Evolutionary conservation across 2,888 invertebrate species (phyloP), one percentile per base, ranked within the genome.

Genomic region (Xanthia icteritia): DNA sequence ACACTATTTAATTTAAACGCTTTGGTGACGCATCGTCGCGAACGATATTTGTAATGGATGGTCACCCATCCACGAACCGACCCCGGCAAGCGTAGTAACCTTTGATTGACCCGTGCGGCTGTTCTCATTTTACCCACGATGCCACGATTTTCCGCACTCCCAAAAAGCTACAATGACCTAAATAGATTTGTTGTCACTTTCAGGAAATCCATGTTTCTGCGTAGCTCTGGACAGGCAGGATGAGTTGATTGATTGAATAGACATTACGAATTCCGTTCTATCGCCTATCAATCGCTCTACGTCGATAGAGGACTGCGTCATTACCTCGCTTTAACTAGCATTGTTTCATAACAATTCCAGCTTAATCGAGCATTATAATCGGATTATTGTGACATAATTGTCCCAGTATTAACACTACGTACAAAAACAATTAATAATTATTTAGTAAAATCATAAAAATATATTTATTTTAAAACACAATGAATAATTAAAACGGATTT

Each of bases 191-290:
- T 45, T 48, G 31, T 69, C 64, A 60, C 36, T 60, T 82, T 31
- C 39, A 42, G 36, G 70, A 77, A 70, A 70, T 82, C 66, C 27
- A 11, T 58, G 39, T 77, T 58, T 42, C 61, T 83, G 45, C 42
- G 67, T 67, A 71, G 42, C 45, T 27, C 39, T 42, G 70, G 72
- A 72, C 64, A 20, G 48, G 13, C 13, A 69, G 73, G 84, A 79
- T 69, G 84, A 69, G 60, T 79, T 83, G 81, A 81, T 81, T 83
- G 81, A 81, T 81, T 83, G 84, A 69, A 73, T 83, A 60, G 84
- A 61, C 84, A 69, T 83, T 73, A 81, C 73, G 64, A 83, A 81
- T 81, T 81, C 84, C 79, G 61, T 83, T 78, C 83, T 45, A 68
- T 64, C n/a, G 68, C 65, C 73, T 83, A 81, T 79, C 61, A 81